Base-by-base conservation (phyloP, 2,797 vertebrate species). In the Rhinogobio ventralis region DNA sequence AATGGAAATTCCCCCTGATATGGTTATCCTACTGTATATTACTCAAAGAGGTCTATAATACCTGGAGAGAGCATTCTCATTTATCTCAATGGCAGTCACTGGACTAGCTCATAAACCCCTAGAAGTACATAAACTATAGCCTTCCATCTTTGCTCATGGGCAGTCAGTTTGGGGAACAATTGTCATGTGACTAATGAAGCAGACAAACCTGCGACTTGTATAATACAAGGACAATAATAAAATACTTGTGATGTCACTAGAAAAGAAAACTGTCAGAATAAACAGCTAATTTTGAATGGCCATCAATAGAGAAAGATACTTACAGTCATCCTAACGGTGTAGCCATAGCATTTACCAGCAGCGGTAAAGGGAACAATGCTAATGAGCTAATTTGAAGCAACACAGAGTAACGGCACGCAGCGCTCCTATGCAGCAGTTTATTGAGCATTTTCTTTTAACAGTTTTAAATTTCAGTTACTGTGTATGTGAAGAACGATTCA, bases 31-130 rank as follows among this genome's bases (percentile, higher is more conserved):
- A 51, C 71, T 23, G 71, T 53, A 66, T 33, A 14, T 62, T 62
- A 66, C 30, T 19, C 28, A 36, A 25, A 71, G 14, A 45, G 13
- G 23, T 71, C 39, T 23, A 53, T 74, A 74, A 53, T 13, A 74
- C 49, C 30, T 33, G 49, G 49, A 74, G 28, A 74, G 15, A 74
- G 71, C 71, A 72, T 72, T 73, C 17, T 15, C 28, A 49, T 73
- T 73, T 8, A 74, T 74, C 10, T 36, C 72, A 55, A 23, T 55
- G 49, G 49, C 19, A 75, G 72, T 36, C 49, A 36, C 10, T 75
- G 11, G 28, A 75, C 72, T 53, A 23, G 46, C 72, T 33, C 10
- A 53, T 53, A 74, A 53, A 14, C 17, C 1, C 1, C 19, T 11
- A 33, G 20, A 11, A 74, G 28, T 13, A 14, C 19, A 13, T 23